Conservation (phyloP, 1,140 invertebrate genomes). For the Aphaenogaster floridana region DNA sequence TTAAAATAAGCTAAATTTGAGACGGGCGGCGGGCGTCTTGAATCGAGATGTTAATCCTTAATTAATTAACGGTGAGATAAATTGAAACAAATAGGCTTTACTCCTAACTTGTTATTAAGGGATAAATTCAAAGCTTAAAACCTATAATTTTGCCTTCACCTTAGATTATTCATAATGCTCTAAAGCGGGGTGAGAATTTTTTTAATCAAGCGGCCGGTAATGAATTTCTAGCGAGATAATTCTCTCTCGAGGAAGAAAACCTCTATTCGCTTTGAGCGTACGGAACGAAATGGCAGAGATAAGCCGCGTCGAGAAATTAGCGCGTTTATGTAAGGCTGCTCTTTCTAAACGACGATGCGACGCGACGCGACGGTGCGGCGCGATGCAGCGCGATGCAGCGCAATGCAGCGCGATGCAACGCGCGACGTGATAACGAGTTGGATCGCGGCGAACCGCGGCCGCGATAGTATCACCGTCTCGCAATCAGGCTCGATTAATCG, state of each 20-base stretch:
- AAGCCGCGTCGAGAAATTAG: constrained; percentile 35
- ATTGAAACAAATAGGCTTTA: neutral
- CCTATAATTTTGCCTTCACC: neutral
- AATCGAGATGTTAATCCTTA: neutral
- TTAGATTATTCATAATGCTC: neutral
- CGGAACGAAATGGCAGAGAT: neutral
- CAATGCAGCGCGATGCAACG: constrained; percentile 46
- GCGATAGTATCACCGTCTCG: constrained; percentile 71
- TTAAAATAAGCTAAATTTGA: neutral
- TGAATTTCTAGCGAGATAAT: constrained; percentile 37
- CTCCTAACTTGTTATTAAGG: neutral
- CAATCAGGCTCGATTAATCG: constrained; percentile 78
- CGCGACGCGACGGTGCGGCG: neutral
- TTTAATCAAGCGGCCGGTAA: constrained; percentile 23
- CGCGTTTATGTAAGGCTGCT: constrained; percentile 42
- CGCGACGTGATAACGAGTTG: constrained; percentile 36
- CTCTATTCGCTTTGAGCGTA: constrained; percentile 1
- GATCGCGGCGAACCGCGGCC: constrained; percentile 21
- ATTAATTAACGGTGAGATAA: constrained; percentile 7
- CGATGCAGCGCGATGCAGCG: constrained; percentile 4
- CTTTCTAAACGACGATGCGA: constrained; percentile 33
- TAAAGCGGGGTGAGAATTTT: constrained; percentile 1
- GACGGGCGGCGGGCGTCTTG: neutral
- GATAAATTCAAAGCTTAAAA: neutral
- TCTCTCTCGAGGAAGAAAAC: neutral